Percentiles rank a stretch among this genome's conserved stretches.
Conservation (phyloP, 2,888 invertebrate species). For the Netelia inedita region DNA sequence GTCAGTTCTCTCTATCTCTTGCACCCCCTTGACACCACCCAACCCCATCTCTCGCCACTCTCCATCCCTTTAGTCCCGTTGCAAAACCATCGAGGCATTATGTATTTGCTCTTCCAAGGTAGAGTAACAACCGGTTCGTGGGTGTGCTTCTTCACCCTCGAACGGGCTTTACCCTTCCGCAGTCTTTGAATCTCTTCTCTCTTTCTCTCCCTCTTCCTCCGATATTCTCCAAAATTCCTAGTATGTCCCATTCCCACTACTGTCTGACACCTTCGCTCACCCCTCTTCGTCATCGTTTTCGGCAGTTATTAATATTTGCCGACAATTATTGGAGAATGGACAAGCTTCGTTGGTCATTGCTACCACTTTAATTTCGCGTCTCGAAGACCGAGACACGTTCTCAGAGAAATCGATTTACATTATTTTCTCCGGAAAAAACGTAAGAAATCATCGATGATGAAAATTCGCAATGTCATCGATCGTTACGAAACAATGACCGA, state of each 20-base stretch:
- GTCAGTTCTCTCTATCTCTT: constrained; percentile 70
- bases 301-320: constrained; percentile 85
- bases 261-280: constrained; percentile 65
- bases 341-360: constrained; percentile 58
- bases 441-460: constrained; percentile 86
- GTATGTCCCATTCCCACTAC: constrained; percentile 38
- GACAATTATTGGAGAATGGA: constrained; percentile 81
- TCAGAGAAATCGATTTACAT: constrained; percentile 72
- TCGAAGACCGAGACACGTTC: constrained; percentile 80
- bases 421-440: constrained; percentile 71
- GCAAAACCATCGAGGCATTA: constrained; percentile 84
- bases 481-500: constrained; percentile 79
- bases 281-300: constrained; percentile 57
- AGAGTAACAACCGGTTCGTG: constrained; percentile 71
- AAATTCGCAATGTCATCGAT: constrained; percentile 75
- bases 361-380: constrained; percentile 82
- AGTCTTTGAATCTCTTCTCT: constrained; percentile 76
- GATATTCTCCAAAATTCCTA: neutral
- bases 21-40: constrained; percentile 57
- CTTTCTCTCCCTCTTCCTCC: constrained; percentile 53
- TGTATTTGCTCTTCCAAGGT: constrained; percentile 84
- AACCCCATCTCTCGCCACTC: constrained; percentile 69
- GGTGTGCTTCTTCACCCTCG: constrained; percentile 76
- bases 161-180: constrained; percentile 76
- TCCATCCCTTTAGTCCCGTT: constrained; percentile 70